These are phyloP conservation scores for Lycodopsis pacificus DNA, from an alignment of 2,797 vertebrate species.

Conservation along the genomic window DNA sequence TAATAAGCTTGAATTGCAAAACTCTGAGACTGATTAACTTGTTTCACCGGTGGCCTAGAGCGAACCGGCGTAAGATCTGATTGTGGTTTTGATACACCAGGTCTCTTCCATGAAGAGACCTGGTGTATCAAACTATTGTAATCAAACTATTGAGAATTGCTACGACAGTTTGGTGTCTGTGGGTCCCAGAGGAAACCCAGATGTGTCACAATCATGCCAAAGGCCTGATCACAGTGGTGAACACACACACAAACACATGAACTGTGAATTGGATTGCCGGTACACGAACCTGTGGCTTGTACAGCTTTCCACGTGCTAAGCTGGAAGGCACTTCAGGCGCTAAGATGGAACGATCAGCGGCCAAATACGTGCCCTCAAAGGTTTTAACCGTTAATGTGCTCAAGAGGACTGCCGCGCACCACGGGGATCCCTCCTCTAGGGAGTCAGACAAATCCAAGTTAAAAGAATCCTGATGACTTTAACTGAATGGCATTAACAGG, in stretches of 20 bases:
- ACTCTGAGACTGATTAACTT: conserved; percentile 47
- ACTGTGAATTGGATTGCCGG: conserved; percentile 21
- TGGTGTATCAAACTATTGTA: no score
- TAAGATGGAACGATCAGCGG: conserved; percentile 39
- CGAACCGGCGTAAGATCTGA: not conserved
- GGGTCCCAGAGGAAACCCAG: conserved; percentile 30
- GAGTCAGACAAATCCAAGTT: conserved; percentile 61
- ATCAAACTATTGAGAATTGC: not conserved
- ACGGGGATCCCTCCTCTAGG: conserved; percentile 24
- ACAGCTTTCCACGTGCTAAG: conserved; percentile 6
- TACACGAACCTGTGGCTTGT: not conserved
- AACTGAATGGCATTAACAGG: conserved; percentile 71
- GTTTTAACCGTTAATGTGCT: conserved; percentile 20
- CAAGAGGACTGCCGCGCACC: not conserved
- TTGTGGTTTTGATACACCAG: not conserved
- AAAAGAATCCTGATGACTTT: conserved; percentile 62
- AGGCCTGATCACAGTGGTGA: conserved; percentile 22
- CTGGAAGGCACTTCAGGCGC: conserved; percentile 1
- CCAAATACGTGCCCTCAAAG: conserved; percentile 15
- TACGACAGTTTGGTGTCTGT: conserved; percentile 1
- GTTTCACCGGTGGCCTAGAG: conserved; percentile 11
- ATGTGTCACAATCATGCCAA: conserved; percentile 16
- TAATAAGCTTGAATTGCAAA: conserved; percentile 19
- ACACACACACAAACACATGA: not conserved
- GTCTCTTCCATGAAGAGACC: not conserved